Evolutionary conservation across 2,113 vertebrate species (phyloP).

Genomic region (Dasypus novemcinctus): DNA sequence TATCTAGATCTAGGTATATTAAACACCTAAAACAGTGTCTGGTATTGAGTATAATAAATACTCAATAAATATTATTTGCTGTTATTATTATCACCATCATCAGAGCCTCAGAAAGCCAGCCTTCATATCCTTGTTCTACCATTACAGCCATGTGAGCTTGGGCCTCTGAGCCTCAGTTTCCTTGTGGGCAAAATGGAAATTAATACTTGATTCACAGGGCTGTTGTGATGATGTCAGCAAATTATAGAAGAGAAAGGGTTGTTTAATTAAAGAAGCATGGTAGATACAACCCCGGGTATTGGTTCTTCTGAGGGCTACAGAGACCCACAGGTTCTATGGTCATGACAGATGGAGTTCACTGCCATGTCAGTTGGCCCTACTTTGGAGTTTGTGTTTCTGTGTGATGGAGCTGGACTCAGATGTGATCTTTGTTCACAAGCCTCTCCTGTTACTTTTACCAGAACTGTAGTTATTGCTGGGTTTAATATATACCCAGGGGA

Average conservation of each 20-base stretch:
- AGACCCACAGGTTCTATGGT: no score
- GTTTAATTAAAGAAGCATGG: neutral
- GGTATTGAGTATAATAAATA: neutral
- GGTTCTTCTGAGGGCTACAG: no score
- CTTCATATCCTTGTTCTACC: neutral
- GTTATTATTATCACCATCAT: neutral
- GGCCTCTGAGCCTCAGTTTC: neutral
- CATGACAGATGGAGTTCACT: no score
- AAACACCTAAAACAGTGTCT: neutral
- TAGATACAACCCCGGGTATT: no score
- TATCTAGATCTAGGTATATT: no score
- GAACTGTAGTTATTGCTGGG: no score
- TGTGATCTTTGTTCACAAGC: no score
- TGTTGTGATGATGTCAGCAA: neutral
- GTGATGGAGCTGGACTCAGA: no score
- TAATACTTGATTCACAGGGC: neutral
- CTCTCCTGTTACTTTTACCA: no score
- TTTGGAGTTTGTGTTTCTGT: no score
- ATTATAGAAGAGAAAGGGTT: neutral
- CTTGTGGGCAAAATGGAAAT: neutral
- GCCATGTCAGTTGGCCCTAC: no score
- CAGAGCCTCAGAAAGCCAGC: neutral
- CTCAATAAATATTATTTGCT: neutral
- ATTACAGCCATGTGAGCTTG: neutral
- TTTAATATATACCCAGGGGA: no score